Evolutionary conservation across 2,888 invertebrate species (phyloP).

Genomic region (Magallana nippona): DNA sequence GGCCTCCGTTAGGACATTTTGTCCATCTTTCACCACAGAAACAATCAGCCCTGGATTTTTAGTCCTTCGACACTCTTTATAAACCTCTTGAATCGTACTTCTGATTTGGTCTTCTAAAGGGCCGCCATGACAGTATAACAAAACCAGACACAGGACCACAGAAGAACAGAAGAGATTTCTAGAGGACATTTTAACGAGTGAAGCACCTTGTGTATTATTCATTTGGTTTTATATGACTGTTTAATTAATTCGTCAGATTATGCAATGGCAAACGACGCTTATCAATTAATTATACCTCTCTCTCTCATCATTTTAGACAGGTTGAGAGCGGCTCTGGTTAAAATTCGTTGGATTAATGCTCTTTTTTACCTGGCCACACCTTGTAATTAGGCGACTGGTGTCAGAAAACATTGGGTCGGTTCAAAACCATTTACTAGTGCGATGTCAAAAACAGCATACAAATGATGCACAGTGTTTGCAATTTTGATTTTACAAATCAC

Average conservation of each 20-base stretch:
- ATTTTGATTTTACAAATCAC: too few relatives aligned
- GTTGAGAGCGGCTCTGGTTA: background rate
- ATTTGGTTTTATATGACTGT: conserved; percentile 6
- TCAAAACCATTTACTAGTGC: too few relatives aligned
- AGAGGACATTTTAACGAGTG: background rate
- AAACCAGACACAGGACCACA: background rate
- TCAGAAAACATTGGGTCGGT: background rate
- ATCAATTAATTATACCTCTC: background rate
- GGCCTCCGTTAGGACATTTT: conserved; percentile 52
- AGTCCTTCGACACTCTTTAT: background rate
- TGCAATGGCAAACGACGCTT: conserved; percentile 10
- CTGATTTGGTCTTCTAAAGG: background rate
- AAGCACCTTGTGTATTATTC: background rate
- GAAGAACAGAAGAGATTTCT: background rate
- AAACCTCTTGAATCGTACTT: background rate
- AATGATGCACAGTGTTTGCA: too few relatives aligned
- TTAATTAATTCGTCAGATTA: conserved; percentile 25
- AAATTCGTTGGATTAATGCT: background rate
- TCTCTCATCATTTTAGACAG: conserved; percentile 15
- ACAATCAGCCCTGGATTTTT: conserved; percentile 59
- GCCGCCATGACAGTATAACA: background rate
- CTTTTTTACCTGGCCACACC: conserved; percentile 17
- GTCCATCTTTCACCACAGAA: conserved; percentile 58
- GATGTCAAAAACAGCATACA: too few relatives aligned
- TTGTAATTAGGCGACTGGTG: background rate